Evolutionary conservation across 2,888 invertebrate genomes (phyloP), one percentile per base, ranked within the genome.

Genomic region (Agonopterix arenella): DNA sequence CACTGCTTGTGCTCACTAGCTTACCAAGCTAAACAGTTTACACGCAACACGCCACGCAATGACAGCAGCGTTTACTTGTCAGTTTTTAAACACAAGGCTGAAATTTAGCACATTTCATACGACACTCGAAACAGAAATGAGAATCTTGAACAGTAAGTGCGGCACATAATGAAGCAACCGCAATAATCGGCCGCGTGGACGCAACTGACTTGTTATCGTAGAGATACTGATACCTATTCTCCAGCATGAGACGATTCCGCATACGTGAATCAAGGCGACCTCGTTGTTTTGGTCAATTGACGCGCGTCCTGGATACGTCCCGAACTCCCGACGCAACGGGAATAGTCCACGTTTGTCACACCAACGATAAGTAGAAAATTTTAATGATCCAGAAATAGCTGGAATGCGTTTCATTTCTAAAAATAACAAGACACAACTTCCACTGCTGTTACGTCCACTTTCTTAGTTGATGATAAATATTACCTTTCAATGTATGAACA

Each of bases 131-230:
- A 36, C n/a, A n/a, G 36, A 18, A 46, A 16, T 10, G 11, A 44
- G 36, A 28, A 28, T 28, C 28, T 9, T 40, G 40, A n/a, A n/a
- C 40, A 9, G n/a, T 40, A n/a, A n/a, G 40, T n/a, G 4, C 40
- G 4, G 28, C 28, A 28, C 28, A 43, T 43, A 43, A 43, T 49
- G 40, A 66, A 73, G 73, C 84, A 81, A 84, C 88, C 88, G 85
- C 79, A 80, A 86, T 86, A 82, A 85, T 77, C 86, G 84, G 68
- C 74, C 68, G 85, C 82, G 80, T 76, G 80, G 76, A 80, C 77
- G 73, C 81, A 83, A 88, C 88, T 88, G 86, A 76, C 81, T 72
- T 70, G 79, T 84, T 88, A 86, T 86, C 84, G 52, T 46, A 42
- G 47, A 42, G 37, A 43, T 48, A 57, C 64, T 77, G 72, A 80